These are phyloP conservation scores for Drosophila aff. DNA, from an alignment of 1,140 invertebrate species.

Conservation along the genomic window DNA sequence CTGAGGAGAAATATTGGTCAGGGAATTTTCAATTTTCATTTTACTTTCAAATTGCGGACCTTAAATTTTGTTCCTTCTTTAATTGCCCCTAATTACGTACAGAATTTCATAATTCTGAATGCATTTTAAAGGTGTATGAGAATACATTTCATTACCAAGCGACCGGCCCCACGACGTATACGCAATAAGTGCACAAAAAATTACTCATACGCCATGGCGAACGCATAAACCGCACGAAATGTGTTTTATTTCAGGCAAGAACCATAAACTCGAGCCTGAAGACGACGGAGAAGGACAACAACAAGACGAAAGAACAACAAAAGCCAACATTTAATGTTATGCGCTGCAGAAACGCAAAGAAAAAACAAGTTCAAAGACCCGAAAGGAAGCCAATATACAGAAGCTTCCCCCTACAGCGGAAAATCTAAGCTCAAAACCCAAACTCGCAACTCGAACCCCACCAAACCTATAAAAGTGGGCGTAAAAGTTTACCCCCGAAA, in stretches of 20 bases:
- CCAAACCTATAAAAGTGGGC: constrained; percentile 29
- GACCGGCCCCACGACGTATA: constrained; percentile 25
- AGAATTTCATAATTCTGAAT: constrained; percentile 15
- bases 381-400: constrained; percentile 29
- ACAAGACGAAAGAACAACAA: constrained; percentile 33
- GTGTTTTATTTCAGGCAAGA: constrained; percentile 73
- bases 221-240: constrained; percentile 57
- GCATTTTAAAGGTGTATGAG: constrained; percentile 1
- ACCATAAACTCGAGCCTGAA: constrained; percentile 42
- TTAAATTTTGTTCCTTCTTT: not conserved
- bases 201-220: constrained; percentile 60
- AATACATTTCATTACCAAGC: constrained; percentile 24
- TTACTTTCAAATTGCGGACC: not conserved
- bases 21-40: not conserved
- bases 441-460: not conserved
- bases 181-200: constrained; percentile 50
- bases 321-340: constrained; percentile 67
- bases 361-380: constrained; percentile 72
- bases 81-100: constrained; percentile 7
- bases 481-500: constrained; percentile 45
- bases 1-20: not conserved
- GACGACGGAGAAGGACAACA: constrained; percentile 3
- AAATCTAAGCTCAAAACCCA: not conserved
- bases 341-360: constrained; percentile 70
- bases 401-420: constrained; percentile 5